phyloP scores from a whole-genome alignment of 1,140 invertebrate species.

The Homalodisca vitripennis region DNA sequence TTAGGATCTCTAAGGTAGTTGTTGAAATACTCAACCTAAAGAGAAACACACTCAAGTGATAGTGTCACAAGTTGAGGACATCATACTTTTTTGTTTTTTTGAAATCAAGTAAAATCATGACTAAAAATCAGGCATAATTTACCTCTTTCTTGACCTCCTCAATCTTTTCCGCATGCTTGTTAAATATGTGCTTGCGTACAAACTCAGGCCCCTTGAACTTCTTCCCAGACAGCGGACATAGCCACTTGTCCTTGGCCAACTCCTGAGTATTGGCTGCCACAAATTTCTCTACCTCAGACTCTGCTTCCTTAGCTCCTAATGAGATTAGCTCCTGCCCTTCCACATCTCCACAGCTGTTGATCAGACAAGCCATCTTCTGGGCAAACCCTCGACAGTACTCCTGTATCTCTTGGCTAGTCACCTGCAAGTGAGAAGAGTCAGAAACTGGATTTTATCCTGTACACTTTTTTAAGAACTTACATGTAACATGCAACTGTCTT shows the following conservation, averaged over 20 bases:
- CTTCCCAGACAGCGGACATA: slow-evolving; percentile 97
- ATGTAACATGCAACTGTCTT: no score
- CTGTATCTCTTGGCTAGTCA: slow-evolving; percentile 63
- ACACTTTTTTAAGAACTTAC: no score
- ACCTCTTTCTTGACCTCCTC: slow-evolving; percentile 96
- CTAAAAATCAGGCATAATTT: slow-evolving; percentile 19
- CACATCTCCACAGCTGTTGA: slow-evolving; percentile 66
- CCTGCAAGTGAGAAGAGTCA: no score
- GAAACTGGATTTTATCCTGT: no score
- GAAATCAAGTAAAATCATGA: no score
- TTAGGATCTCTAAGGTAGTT: slow-evolving; percentile 96
- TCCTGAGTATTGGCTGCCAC: slow-evolving; percentile 93
- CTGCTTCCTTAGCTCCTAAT: slow-evolving; percentile 83
- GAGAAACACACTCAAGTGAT: slow-evolving; percentile 14
- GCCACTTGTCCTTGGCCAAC: slow-evolving; percentile 95
- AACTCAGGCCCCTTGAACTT: slow-evolving; percentile 99
- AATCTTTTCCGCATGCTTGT: slow-evolving; percentile 96
- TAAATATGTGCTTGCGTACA: slow-evolving; percentile 97
- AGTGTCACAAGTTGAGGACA: no score
- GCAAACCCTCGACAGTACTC: slow-evolving; percentile 82
- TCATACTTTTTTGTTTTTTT: no score
- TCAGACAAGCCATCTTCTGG: slow-evolving; percentile 84
- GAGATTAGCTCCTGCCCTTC: slow-evolving; percentile 81
- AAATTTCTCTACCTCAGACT: slow-evolving; percentile 92
- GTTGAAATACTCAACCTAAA: slow-evolving; percentile 89